These are phyloP conservation scores for Poliocrania exsul DNA, from an alignment of 2,797 vertebrate genomes.

Conservation along the genomic window DNA sequence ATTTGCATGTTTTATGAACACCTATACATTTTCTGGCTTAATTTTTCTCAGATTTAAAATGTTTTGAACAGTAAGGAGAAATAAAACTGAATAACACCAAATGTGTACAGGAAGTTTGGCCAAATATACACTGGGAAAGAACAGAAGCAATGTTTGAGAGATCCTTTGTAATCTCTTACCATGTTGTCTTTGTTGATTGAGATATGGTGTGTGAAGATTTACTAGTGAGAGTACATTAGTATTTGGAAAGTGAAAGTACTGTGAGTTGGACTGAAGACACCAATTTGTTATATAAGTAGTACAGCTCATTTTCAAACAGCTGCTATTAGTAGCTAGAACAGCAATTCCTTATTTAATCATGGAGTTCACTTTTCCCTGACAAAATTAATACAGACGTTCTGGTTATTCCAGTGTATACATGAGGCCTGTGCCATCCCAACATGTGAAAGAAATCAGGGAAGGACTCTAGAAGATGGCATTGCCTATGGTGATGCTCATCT, in stretches of 20 bases:
- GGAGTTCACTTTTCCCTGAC: not conserved
- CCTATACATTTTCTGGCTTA: not conserved
- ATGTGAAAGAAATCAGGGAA: not conserved
- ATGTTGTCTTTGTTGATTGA: conserved; percentile 40
- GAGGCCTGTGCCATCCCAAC: not conserved
- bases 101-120: not conserved
- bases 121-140: not conserved
- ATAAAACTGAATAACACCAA: not conserved
- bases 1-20: not conserved
- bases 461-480: not conserved
- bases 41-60: not conserved
- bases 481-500: not conserved
- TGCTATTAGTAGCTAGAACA: not conserved
- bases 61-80: not conserved
- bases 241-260: conserved; percentile 12
- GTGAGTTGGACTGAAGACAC: not conserved
- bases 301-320: not conserved
- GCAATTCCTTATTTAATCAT: not conserved
- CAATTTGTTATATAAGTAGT: not conserved
- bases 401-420: not conserved
- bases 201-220: conserved; percentile 36
- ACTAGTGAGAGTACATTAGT: not conserved
- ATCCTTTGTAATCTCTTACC: conserved; percentile 23
- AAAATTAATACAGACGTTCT: not conserved
- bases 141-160: conserved; percentile 26